Evolutionary conservation across 2,888 invertebrate genomes (phyloP), one percentile per base, ranked within the genome.

Genomic region (Lasioglossum villosulum): DNA sequence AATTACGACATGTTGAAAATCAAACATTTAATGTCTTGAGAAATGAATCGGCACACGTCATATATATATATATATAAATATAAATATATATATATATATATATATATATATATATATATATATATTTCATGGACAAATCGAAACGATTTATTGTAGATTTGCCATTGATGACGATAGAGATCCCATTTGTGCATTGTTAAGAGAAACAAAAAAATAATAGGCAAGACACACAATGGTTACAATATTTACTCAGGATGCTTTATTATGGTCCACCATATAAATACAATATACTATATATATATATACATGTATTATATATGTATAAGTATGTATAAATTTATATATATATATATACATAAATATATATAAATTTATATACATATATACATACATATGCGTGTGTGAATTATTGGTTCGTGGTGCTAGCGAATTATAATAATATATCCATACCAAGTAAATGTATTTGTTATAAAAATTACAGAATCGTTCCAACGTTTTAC

Each of bases 191-290:
- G 93, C 92, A 90, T 94, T 93, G 93, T 94, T 93, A 88, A 91
- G 91, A 90, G 90, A 91, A 75, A 74, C 27, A 73, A 78, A 56
- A 74, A 78, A 75, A 59, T 45, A 71, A 93, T 93, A 93, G 90
- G 92, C 92, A 89, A 94, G 91, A 94, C 92, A 94, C 92, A 91
- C 93, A 94, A 94, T 94, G 92, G 92, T 95, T 94, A 95, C 95
- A 95, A 95, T 95, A 95, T 95, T 94, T 95, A 95, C 95, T 95
- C 95, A 95, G 95, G 95, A 95, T 94, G 93, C 93, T 95, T 94
- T 93, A 93, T 95, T 94, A 94, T 93, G 88, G 90, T 90, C 92
- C 92, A 90, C 90, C 92, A 90, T 89, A 91, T 89, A 88, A 92
- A 89, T 89, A 88, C 59, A 85, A 82, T 77, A 78, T 30, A 63